phyloP scores from a whole-genome alignment of 1,140 invertebrate species.

The Atta texana region DNA sequence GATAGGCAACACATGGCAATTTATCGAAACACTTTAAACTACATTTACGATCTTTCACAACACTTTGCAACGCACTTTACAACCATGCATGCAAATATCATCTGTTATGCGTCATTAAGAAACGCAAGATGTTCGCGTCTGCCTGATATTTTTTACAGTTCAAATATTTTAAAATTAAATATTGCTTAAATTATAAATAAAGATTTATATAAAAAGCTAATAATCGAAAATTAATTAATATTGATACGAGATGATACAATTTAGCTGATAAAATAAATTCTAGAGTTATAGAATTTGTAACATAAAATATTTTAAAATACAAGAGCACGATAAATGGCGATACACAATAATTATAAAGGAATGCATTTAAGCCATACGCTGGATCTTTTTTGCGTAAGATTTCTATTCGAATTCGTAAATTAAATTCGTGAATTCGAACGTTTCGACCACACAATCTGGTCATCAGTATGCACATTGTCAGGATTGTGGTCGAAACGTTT shows the following conservation, averaged over 20 bases:
- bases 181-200: neutral
- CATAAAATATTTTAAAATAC: neutral
- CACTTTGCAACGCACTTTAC: constrained; percentile 5
- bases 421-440: no score
- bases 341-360: no score
- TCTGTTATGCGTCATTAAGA: constrained; percentile 1
- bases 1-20: constrained; percentile 43
- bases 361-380: no score
- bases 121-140: neutral
- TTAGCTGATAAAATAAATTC: neutral
- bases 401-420: no score
- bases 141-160: neutral
- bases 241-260: neutral
- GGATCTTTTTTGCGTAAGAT: no score
- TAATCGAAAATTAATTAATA: neutral
- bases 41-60: constrained; percentile 29
- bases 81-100: neutral
- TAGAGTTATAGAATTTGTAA: neutral
- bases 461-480: no score
- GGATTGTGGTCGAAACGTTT: no score
- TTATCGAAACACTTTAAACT: constrained; percentile 62
- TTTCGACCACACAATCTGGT: no score
- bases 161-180: neutral
- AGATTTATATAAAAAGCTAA: neutral
- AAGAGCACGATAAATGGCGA: neutral